Percentiles rank a stretch among this genome's conserved stretches.
Conservation (phyloP, 2,797 vertebrate species). For the Ficedula albicollis region DNA sequence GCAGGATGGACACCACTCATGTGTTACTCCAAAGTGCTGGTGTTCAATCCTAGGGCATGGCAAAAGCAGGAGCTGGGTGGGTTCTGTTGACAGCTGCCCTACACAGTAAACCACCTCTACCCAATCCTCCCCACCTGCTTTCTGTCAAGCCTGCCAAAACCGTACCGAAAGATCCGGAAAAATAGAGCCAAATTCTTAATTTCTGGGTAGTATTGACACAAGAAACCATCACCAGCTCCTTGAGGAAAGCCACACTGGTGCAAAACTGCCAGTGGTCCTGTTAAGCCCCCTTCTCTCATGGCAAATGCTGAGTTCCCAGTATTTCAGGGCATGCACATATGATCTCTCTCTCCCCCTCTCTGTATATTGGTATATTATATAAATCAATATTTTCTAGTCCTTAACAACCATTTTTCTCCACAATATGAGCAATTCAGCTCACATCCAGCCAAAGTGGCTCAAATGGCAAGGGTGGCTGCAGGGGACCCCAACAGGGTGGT, state of each 20-base stretch:
- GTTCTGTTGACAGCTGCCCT: not conserved
- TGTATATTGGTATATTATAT: not conserved
- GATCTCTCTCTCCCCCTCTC: too few species aligned
- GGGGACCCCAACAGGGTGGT: rapidly evolving
- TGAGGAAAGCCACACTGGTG: rapidly evolving
- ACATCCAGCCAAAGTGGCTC: not conserved
- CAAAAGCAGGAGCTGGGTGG: not conserved
- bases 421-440: not conserved
- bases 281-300: not conserved
- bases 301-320: not conserved
- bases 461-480: rapidly evolving
- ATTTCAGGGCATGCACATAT: too few species aligned
- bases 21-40: rapidly evolving
- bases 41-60: too few species aligned
- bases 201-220: not conserved
- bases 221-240: not conserved
- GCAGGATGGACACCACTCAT: not conserved
- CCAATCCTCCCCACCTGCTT: not conserved
- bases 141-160: not conserved
- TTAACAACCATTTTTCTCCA: not conserved
- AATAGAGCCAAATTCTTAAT: not conserved
- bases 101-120: not conserved
- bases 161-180: not conserved
- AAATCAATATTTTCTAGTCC: not conserved
- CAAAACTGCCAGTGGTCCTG: not conserved